Evolutionary conservation across 2,888 invertebrate genomes (phyloP), one percentile per base, ranked within the genome.

Genomic region (Selenia dentaria): DNA sequence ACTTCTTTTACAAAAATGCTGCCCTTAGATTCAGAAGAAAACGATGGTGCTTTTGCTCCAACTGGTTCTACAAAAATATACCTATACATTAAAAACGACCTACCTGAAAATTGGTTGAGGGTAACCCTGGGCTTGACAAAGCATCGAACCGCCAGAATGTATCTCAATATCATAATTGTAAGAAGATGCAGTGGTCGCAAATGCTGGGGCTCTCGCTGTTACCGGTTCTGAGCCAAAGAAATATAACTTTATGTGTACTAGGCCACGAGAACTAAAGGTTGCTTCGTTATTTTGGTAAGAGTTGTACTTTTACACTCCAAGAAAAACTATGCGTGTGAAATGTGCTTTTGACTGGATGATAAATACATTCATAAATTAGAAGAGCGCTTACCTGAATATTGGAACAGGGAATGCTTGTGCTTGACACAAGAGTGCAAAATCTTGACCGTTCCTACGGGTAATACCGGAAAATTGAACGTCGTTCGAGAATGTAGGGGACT

Each of bases 321-420:
- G 26, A 90, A 91, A 78, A 93, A 92, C 45, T 92, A 82, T 9
- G 93, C n/a, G n/a, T n/a, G n/a, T n/a, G n/a, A n/a, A n/a, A n/a
- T n/a, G 93, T 62, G 92, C 92, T 78, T 93, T 92, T 50, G 91
- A 92, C 64, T 92, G 79, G 73, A 73, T 69, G 57, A 49, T 22
- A 46, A 26, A 44, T 35, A 39, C 36, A 32, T 24, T 1, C 11
- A 4, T 20, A 9, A 9, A 22, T 24, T 27, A 28, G 4, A 14
- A 14, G 2, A 44, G 39, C 34, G 45, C 85, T 88, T 81, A 90
- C 88, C 89, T 90, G 86, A 89, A 90, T 62, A 83, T 66, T 62
- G 93, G 93, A 72, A 94, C 93, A 63, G 95, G 95, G 81, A 93
- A 94, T 64, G 94, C 95, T 92, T 96, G 95, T 58, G 95, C 94